These are phyloP conservation scores for Ectemnius cavifrons DNA, from an alignment of 2,888 invertebrate species.

Conservation along the genomic window DNA sequence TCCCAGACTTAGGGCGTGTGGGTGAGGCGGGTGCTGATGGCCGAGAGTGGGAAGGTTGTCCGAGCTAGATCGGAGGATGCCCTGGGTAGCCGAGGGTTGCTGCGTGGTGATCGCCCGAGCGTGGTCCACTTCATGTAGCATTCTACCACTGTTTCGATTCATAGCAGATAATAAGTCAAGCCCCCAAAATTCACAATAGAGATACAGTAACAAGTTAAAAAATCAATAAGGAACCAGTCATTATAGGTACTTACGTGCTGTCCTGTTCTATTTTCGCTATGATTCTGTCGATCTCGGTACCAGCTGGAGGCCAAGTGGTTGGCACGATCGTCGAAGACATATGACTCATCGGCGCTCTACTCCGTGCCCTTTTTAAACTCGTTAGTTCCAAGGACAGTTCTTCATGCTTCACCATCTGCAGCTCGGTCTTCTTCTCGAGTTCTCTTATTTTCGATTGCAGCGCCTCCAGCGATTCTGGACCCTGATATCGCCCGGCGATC, in stretches of 20 bases:
- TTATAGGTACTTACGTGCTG: conserved; percentile 52
- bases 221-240: not conserved
- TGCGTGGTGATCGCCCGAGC: conserved; percentile 82
- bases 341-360: conserved; percentile 75
- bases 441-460: conserved; percentile 92
- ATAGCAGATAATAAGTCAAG: conserved; percentile 21
- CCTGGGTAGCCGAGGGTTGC: conserved; percentile 71
- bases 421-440: conserved; percentile 92
- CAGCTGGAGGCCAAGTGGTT: conserved; percentile 79
- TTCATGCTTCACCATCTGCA: conserved; percentile 86
- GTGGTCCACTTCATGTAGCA: conserved; percentile 94
- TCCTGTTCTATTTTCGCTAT: conserved; percentile 96
- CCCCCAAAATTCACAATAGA: not conserved
- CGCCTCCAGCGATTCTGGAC: conserved; percentile 84
- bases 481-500: conserved; percentile 80
- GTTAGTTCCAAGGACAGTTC: conserved; percentile 93
- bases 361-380: conserved; percentile 82
- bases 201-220: no score
- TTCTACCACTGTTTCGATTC: conserved; percentile 78
- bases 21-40: conserved; percentile 73
- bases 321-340: conserved; percentile 77
- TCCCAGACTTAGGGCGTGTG: conserved; percentile 74
- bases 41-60: conserved; percentile 74
- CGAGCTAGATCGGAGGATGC: conserved; percentile 73
- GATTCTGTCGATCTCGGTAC: conserved; percentile 93